phyloP scores from a whole-genome alignment of 2,888 invertebrate species.

The Mythimna loreyi region DNA sequence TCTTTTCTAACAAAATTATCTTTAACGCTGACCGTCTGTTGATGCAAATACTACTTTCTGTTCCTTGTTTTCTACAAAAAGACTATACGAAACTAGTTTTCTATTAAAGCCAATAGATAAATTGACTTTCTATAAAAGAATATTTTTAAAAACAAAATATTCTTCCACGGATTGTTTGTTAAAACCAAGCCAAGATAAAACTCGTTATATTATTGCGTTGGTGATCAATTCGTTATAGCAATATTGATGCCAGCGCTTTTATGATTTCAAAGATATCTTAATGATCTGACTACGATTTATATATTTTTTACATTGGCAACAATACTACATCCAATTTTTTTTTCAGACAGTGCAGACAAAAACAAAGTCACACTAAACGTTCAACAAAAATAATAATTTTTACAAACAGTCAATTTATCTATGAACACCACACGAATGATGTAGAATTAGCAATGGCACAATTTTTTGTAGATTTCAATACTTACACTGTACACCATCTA shows the following conservation, averaged over 20 bases:
- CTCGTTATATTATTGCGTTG: not conserved
- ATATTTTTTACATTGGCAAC: not conserved
- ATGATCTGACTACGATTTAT: not conserved
- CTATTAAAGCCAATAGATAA: slow-evolving; percentile 41
- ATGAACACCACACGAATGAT: slow-evolving; percentile 13
- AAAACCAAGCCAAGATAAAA: not conserved
- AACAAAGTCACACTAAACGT: not conserved
- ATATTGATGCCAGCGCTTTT: not conserved
- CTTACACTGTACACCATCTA: slow-evolving; percentile 35
- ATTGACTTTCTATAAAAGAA: slow-evolving; percentile 21
- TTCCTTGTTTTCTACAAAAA: slow-evolving; percentile 15
- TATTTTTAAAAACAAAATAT: not conserved
- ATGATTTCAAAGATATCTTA: not conserved
- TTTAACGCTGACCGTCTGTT: slow-evolving; percentile 52
- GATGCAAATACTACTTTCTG: not conserved
- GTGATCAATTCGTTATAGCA: not conserved
- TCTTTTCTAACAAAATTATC: slow-evolving; percentile 43
- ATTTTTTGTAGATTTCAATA: slow-evolving; percentile 22
- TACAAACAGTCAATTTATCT: slow-evolving; percentile 50
- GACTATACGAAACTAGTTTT: slow-evolving; percentile 49
- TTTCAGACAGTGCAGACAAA: not conserved
- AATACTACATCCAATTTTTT: not conserved
- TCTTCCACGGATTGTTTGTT: not conserved
- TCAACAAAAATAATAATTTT: not conserved
- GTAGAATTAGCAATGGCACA: slow-evolving; percentile 18